A percentile compares a stretch with the other conserved stretches of the same genome.
Evolutionary conservation across 1,140 invertebrate genomes (phyloP).

Genomic region (Psix sp.): DNA sequence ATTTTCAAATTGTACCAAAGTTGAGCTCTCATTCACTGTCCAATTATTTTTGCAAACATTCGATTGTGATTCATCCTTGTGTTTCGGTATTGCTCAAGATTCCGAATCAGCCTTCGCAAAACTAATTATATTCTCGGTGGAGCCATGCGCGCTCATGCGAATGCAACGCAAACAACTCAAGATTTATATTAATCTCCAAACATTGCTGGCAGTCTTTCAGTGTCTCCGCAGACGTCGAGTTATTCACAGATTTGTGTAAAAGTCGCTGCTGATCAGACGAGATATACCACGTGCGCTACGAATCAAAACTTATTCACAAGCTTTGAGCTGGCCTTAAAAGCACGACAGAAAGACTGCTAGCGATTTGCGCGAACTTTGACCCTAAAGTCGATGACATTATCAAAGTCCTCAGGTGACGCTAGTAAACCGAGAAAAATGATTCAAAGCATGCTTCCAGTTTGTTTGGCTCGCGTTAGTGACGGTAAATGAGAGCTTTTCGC

Average conservation of each 20-base stretch:
- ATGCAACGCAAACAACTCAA: slow-evolving; percentile 60
- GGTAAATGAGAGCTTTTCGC: slow-evolving; percentile 28
- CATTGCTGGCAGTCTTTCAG: slow-evolving; percentile 66
- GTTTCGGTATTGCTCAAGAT: slow-evolving; percentile 60
- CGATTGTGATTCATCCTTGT: slow-evolving; percentile 46
- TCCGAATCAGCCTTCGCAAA: slow-evolving; percentile 66
- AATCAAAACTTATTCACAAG: too few species aligned
- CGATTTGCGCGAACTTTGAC: not conserved
- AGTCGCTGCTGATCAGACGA: slow-evolving; percentile 2
- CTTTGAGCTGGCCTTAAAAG: too few species aligned
- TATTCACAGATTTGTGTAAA: slow-evolving; percentile 13
- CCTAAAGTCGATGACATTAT: slow-evolving; percentile 25
- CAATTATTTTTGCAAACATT: slow-evolving; percentile 36
- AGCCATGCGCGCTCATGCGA: slow-evolving; percentile 49
- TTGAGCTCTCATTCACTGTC: slow-evolving; percentile 21
- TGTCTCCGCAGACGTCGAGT: slow-evolving; percentile 54
- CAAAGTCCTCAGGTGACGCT: slow-evolving; percentile 16
- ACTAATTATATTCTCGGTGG: slow-evolving; percentile 72
- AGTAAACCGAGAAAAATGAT: slow-evolving; percentile 30
- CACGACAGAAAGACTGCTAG: not conserved
- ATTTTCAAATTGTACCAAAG: too few species aligned
- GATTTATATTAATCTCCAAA: slow-evolving; percentile 74
- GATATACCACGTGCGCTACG: too few species aligned
- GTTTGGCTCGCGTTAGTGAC: slow-evolving; percentile 30
- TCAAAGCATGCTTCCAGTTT: slow-evolving; percentile 29